Evolutionary conservation across 2,797 vertebrate species (phyloP).

Genomic region (Microhierax caerulescens): DNA sequence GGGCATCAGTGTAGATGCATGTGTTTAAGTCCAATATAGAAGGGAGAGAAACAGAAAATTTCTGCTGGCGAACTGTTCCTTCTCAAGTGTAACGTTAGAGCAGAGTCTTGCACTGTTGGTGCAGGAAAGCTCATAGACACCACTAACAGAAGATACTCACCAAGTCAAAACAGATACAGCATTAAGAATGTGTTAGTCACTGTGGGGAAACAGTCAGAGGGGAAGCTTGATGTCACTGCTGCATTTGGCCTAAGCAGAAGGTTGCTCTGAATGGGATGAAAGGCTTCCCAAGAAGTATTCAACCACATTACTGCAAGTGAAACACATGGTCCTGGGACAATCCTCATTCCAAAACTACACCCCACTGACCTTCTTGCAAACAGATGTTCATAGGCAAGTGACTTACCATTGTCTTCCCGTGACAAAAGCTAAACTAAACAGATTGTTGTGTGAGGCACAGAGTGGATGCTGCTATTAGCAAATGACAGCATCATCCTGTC

Average conservation of each 20-base stretch:
- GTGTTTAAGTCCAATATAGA: background rate
- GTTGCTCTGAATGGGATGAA: background rate
- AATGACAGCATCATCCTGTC: background rate
- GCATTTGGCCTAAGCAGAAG: background rate
- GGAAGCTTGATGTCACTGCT: background rate
- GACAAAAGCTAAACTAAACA: background rate
- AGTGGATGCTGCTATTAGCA: background rate
- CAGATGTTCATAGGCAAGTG: background rate
- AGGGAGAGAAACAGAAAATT: background rate
- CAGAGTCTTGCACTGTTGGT: background rate
- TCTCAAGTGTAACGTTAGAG: background rate
- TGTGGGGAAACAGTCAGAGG: background rate
- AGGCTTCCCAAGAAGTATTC: background rate
- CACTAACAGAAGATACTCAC: background rate
- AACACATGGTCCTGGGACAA: background rate
- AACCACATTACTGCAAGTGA: background rate
- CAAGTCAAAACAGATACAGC: background rate
- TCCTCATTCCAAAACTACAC: background rate
- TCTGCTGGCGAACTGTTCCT: background rate
- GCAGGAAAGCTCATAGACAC: background rate
- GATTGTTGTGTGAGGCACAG: background rate
- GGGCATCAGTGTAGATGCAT: background rate
- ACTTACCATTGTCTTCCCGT: background rate
- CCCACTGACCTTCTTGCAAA: background rate
- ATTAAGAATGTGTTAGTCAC: background rate